phyloP scores from a whole-genome alignment of 2,888 invertebrate genomes.

The Rhorus exstirpatorius region DNA sequence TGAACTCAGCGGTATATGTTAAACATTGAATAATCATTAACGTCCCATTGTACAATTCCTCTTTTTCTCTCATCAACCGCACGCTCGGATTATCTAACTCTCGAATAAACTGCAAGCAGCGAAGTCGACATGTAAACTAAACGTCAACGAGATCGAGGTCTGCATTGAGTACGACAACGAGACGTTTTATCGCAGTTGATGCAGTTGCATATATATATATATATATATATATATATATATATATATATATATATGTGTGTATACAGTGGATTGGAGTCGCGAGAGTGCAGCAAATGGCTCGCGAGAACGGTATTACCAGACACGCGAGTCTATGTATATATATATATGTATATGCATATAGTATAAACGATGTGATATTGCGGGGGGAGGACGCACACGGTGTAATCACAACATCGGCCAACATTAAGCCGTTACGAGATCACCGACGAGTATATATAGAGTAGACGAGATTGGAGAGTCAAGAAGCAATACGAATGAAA shows the following conservation, averaged over 20 bases:
- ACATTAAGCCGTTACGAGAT: conserved; percentile 76
- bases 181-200: conserved; percentile 54
- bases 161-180: conserved; percentile 30
- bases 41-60: too few relatives aligned
- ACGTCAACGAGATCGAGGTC: conserved; percentile 38
- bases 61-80: not conserved
- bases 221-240: conserved; percentile 9
- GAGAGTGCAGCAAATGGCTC: conserved; percentile 32
- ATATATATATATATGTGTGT: conserved; percentile 15
- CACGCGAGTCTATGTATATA: conserved; percentile 4
- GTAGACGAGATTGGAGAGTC: conserved; percentile 54
- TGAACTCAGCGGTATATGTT: too few relatives aligned
- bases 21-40: too few relatives aligned
- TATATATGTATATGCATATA: conserved; percentile 3
- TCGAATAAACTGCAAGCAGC: not conserved
- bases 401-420: conserved; percentile 75
- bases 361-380: conserved; percentile 15
- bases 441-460: conserved; percentile 40
- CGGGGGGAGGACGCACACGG: conserved; percentile 54
- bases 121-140: conserved; percentile 11
- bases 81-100: not conserved
- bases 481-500: conserved; percentile 33
- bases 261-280: not conserved
- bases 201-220: conserved; percentile 46
- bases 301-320: conserved; percentile 55